These are phyloP conservation scores for Pangasius mekongensis DNA, from an alignment of 2,797 vertebrate genomes.

Conservation along the genomic window DNA sequence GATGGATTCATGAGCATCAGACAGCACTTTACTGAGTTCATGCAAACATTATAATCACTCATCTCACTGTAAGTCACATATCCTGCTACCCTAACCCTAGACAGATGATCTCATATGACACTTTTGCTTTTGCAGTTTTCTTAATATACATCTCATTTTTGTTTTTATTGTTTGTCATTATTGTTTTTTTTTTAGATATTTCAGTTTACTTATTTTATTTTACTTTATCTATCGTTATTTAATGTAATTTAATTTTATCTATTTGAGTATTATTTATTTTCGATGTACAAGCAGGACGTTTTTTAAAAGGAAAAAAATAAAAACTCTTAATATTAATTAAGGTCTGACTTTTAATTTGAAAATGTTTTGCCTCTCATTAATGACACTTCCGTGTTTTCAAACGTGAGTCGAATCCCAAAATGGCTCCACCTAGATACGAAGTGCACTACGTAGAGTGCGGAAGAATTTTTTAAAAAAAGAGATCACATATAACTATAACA, in stretches of 20 bases:
- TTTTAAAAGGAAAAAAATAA: neutral
- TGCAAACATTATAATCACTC: no score
- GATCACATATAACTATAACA: no score
- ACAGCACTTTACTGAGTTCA: neutral
- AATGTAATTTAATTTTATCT: neutral
- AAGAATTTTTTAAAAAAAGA: no score
- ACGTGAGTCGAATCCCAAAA: neutral
- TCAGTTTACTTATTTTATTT: neutral
- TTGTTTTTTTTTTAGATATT: neutral
- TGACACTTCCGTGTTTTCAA: neutral
- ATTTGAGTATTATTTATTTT: neutral
- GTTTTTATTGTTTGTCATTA: no score
- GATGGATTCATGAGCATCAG: neutral
- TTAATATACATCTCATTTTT: no score
- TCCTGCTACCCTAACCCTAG: no score
- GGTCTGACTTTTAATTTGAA: slow-evolving; percentile 11
- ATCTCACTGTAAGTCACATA: neutral
- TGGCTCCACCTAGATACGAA: neutral
- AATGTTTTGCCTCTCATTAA: no score
- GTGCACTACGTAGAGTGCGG: neutral
- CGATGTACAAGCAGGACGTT: neutral
- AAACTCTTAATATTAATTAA: neutral
- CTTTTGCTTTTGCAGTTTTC: neutral
- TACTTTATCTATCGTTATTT: neutral
- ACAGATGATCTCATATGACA: no score